Base-by-base conservation (phyloP, 2,113 vertebrate species). In the Neodontobutis hainanensis region DNA sequence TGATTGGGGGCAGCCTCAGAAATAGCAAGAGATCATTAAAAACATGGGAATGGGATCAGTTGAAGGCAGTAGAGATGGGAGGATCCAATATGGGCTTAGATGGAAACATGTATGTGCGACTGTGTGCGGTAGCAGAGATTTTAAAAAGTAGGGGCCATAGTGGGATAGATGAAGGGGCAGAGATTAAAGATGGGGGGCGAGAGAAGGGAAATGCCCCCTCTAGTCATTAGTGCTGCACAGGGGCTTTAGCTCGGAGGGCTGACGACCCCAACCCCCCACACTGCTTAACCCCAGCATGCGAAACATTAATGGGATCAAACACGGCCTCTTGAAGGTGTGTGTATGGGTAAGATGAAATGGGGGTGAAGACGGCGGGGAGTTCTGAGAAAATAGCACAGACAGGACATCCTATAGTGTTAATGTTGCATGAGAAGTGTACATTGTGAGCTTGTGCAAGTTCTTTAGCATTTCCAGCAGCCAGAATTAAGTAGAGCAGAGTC, bases 1-100 rank as follows among this genome's bases (percentile, higher is more conserved):
- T 32, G 3, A 58, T 8, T 12, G 5, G 38, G 51, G 51, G 61
- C 27, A 2, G n/a, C 16, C 16, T 57, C 52, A 58, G 66, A 2
- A 19, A 81, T 72, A 65, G 72, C 2, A 35, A 58, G 75, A 81
- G 64, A 83, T 84, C 69, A 84, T 89, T 78, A 85, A 86, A 83
- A 87, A 87, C 82, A 83, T 68, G 79, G 76, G 73, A 80, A 81
- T 74, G 81, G 84, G 85, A 88, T 85, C 81, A 88, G 84, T 70
- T 51, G 52, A 78, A 85, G 73, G 73, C 73, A 80, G 78, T 63
- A 65, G 67, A 84, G 83, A 77, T 69, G 79, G 77, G 67, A 78
- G 61, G 68, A 74, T 83, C 88, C 85, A 88, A 89, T 87, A 88
- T 89, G 67, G 73, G 72, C 83, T 89, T 85, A 85, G 81, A 82